phyloP scores from a whole-genome alignment of 2,113 vertebrate genomes.

The Heloderma charlesbogerti region DNA sequence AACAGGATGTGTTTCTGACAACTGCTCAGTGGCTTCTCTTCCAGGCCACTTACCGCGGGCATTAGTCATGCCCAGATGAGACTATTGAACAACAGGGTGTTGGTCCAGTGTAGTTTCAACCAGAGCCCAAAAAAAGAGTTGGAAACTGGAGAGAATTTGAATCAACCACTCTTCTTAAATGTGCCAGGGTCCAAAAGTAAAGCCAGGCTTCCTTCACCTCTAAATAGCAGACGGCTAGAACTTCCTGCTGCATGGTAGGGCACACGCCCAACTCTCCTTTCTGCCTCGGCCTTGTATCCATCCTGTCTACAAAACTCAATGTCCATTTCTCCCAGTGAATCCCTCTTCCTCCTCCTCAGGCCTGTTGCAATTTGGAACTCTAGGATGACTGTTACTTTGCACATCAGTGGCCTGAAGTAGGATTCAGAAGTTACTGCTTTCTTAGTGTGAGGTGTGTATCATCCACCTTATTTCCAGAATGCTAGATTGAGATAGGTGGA shows the following conservation, averaged over 20 bases:
- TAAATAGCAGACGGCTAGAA: neutral
- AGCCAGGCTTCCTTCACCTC: neutral
- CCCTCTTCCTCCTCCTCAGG: neutral
- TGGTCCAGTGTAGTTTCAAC: constrained; percentile 10
- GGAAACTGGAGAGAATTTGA: constrained; percentile 1
- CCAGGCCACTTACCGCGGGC: neutral
- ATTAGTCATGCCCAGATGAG: constrained; percentile 1
- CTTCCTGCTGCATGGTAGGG: neutral
- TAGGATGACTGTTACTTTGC: neutral
- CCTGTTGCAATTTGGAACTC: neutral
- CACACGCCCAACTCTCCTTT: neutral
- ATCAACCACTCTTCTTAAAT: neutral
- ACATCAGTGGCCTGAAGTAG: neutral
- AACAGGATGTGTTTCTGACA: constrained; percentile 5
- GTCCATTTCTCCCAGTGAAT: neutral
- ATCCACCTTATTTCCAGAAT: neutral
- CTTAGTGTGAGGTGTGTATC: neutral
- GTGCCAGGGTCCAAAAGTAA: neutral
- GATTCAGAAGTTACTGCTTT: neutral
- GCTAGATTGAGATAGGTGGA: neutral
- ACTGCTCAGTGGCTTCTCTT: neutral
- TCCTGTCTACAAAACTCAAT: neutral
- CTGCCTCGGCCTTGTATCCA: neutral
- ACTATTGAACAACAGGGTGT: constrained; percentile 1
- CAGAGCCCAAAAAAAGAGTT: constrained; percentile 6